Evolutionary conservation across 2,888 invertebrate species (phyloP).

Genomic region (Calameuta idolon): DNA sequence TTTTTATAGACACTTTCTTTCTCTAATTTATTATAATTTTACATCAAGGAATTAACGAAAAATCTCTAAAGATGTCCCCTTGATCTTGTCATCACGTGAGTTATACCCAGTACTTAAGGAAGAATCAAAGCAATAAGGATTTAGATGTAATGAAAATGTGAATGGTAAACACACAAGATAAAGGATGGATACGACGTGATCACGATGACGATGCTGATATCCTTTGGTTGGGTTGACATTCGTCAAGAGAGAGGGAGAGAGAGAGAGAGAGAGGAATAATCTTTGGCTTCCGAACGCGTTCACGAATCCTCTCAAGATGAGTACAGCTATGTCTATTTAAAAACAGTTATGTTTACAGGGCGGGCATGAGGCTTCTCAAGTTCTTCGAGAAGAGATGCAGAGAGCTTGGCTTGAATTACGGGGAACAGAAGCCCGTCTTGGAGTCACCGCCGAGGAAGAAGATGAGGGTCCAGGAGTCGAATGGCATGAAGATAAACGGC

Average conservation of each 20-base stretch:
- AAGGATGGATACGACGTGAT: not conserved
- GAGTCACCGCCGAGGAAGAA: conserved; percentile 36
- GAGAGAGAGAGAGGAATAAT: conserved; percentile 34
- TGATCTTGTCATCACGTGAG: not conserved
- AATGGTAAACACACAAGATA: not conserved
- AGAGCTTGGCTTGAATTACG: conserved; percentile 73
- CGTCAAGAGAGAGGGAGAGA: not conserved
- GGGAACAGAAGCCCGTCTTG: conserved; percentile 63
- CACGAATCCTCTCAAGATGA: conserved; percentile 4
- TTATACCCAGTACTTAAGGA: not conserved
- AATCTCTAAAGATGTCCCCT: not conserved
- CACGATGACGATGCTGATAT: not conserved
- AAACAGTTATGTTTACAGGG: conserved; percentile 71
- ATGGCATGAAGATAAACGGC: conserved; percentile 25
- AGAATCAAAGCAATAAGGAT: not conserved
- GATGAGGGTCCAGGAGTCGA: conserved; percentile 38
- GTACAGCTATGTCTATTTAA: conserved; percentile 43
- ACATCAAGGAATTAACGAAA: not conserved
- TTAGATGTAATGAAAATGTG: not conserved
- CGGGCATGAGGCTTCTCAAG: conserved; percentile 78
- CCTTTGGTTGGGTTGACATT: not conserved
- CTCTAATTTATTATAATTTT: not conserved
- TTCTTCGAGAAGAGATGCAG: conserved; percentile 79
- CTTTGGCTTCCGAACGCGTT: conserved; percentile 65
- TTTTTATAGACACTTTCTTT: not conserved